Conservation (phyloP, 2,888 invertebrate species). For the Nemoura dubitans region DNA sequence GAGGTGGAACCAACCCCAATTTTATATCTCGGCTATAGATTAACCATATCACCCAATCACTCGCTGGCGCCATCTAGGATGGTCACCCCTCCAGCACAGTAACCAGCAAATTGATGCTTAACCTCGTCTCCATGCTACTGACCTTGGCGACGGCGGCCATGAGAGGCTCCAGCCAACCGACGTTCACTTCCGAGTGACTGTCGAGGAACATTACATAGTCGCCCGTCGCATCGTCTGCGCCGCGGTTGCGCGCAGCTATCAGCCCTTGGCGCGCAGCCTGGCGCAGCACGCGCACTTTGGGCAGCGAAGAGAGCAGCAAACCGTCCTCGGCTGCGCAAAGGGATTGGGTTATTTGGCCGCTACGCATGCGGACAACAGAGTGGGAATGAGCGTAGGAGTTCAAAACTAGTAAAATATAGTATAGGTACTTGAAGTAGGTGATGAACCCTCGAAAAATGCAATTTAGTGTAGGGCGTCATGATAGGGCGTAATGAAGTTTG, state of each 20-base stretch:
- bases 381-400: no score
- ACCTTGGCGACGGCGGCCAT: constrained; percentile 56
- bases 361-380: neutral
- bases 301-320: constrained; percentile 54
- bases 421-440: no score
- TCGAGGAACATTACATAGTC: constrained; percentile 60
- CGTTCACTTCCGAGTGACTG: constrained; percentile 60
- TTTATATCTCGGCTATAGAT: no score
- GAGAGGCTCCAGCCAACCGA: constrained; percentile 61
- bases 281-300: constrained; percentile 57
- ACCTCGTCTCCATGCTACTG: neutral
- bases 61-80: neutral
- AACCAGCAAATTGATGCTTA: neutral
- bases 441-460: no score
- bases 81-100: neutral
- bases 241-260: constrained; percentile 60
- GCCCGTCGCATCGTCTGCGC: constrained; percentile 57
- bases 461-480: no score
- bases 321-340: constrained; percentile 56
- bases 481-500: no score
- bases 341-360: neutral
- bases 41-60: no score
- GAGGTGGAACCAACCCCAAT: no score
- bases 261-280: constrained; percentile 56
- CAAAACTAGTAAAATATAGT: no score